These are phyloP conservation scores for Ashinkailepas kermadecensis DNA, from an alignment of 2,888 invertebrate genomes.

Conservation along the genomic window DNA sequence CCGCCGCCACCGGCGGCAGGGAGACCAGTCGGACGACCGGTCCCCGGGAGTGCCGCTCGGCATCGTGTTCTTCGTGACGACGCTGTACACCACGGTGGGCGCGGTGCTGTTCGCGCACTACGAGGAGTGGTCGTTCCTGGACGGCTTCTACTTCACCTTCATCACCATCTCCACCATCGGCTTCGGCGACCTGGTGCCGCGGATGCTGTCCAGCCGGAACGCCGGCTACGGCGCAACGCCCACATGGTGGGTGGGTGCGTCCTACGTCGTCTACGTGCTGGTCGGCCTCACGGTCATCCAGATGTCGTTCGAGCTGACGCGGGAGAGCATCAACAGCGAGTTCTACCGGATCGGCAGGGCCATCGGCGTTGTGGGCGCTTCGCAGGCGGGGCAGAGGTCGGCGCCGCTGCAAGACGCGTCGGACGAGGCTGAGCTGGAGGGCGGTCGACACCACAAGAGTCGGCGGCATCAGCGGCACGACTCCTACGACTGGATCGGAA, in stretches of 20 bases:
- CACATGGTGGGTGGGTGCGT: neutral
- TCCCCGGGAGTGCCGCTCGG: neutral
- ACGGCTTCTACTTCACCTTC: slow-evolving; percentile 17
- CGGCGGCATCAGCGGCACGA: no score
- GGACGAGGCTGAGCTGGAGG: no score
- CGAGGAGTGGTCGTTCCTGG: neutral
- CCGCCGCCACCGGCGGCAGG: neutral
- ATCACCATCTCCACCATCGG: slow-evolving; percentile 18
- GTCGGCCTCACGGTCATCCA: neutral
- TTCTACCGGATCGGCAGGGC: neutral
- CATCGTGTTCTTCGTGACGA: neutral
- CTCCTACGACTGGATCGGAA: no score
- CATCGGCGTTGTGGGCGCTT: neutral
- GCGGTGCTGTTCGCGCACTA: neutral
- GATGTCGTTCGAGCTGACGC: slow-evolving; percentile 11
- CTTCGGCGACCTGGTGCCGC: slow-evolving; percentile 4
- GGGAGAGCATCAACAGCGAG: neutral
- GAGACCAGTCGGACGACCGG: neutral
- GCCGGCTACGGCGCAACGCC: neutral
- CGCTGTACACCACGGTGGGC: neutral
- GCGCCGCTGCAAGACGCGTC: neutral
- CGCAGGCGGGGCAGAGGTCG: neutral
- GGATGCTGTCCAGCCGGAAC: neutral
- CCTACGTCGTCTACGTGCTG: neutral
- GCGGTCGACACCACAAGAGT: no score